Conservation (phyloP, 2,113 vertebrate genomes). For the Hyperopisus bebe region DNA sequence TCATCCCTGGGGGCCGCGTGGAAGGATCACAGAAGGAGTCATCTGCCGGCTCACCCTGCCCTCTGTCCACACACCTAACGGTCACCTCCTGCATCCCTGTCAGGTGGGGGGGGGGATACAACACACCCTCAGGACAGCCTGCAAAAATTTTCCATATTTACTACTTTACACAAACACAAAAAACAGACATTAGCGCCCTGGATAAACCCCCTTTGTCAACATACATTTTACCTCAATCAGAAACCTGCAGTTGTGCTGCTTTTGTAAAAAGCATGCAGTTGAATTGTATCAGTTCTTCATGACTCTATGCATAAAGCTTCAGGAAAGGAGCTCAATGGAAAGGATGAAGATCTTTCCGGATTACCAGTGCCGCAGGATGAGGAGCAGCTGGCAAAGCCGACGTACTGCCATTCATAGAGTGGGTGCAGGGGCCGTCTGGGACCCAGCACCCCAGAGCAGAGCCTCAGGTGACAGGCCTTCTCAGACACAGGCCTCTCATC, state of each 20-base stretch:
- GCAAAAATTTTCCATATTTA: background rate
- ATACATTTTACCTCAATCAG: background rate
- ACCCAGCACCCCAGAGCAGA: conserved; percentile 53
- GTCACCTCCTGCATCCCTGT: conserved; percentile 78
- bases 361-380: conserved; percentile 72
- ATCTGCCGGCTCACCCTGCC: conserved; percentile 58
- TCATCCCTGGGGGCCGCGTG: conserved; percentile 66
- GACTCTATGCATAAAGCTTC: background rate
- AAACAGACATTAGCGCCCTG: background rate
- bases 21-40: conserved; percentile 62
- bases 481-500: conserved; percentile 55
- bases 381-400: conserved; percentile 76
- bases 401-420: conserved; percentile 75
- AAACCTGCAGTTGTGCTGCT: background rate
- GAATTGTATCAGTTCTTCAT: background rate
- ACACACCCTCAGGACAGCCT: background rate
- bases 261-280: background rate
- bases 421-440: conserved; percentile 32
- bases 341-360: background rate
- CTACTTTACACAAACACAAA: background rate
- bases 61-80: conserved; percentile 68
- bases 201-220: background rate
- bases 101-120: background rate
- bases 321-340: background rate
- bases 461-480: conserved; percentile 57